Evolutionary conservation across 1,140 invertebrate species (phyloP).

Genomic region (Orussus abietinus): DNA sequence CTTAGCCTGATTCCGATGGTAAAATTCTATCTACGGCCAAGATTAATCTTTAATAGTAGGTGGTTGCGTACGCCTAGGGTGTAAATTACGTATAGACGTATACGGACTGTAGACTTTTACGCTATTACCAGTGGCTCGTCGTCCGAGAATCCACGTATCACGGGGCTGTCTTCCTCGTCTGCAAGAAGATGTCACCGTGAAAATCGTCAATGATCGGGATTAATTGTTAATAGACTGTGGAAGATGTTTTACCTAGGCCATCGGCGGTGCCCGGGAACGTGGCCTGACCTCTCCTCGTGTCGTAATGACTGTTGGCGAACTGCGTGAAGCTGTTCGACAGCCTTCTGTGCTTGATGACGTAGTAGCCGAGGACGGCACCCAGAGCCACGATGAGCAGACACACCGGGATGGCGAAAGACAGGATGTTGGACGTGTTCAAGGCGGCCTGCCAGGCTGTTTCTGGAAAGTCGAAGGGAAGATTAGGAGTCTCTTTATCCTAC

Average conservation of each 20-base stretch:
- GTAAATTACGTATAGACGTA: slow-evolving; percentile 22
- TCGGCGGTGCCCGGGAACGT: slow-evolving; percentile 70
- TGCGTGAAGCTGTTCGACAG: slow-evolving; percentile 74
- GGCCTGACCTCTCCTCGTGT: slow-evolving; percentile 77
- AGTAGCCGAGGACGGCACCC: slow-evolving; percentile 61
- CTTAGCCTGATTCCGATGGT: slow-evolving; percentile 4
- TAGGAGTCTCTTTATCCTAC: slow-evolving; percentile 11
- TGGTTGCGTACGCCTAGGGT: slow-evolving; percentile 15
- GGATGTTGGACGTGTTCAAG: slow-evolving; percentile 42
- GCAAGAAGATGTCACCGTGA: too few relatives aligned
- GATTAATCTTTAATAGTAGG: slow-evolving; percentile 19
- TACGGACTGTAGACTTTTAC: slow-evolving; percentile 45
- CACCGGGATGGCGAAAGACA: slow-evolving; percentile 47
- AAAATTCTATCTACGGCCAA: slow-evolving; percentile 17
- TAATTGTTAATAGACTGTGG: too few relatives aligned
- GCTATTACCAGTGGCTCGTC: slow-evolving; percentile 91
- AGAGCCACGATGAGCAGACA: slow-evolving; percentile 58
- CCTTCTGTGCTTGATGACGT: slow-evolving; percentile 68
- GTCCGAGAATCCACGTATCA: slow-evolving; percentile 87
- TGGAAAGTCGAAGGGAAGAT: slow-evolving; percentile 13
- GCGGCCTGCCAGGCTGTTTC: slow-evolving; percentile 25
- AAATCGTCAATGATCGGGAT: too few relatives aligned
- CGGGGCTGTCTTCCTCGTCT: slow-evolving; percentile 83
- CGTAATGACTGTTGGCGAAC: slow-evolving; percentile 83
- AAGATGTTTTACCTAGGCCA: slow-evolving; percentile 64